phyloP scores from a whole-genome alignment of 2,888 invertebrate genomes.

The Archaeoteleia sp. region DNA sequence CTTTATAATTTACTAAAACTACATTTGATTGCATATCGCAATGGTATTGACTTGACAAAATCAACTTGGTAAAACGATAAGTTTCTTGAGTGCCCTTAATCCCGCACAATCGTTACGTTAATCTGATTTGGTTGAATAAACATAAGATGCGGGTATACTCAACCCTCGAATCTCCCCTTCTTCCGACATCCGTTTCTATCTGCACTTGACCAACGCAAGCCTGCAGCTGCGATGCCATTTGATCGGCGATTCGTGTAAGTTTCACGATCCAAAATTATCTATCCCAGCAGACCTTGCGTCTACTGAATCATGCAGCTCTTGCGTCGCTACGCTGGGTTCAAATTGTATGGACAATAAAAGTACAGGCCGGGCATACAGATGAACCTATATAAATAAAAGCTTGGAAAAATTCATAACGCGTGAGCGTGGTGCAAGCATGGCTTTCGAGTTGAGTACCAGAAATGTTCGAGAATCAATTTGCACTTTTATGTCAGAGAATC shows the following conservation, averaged over 20 bases:
- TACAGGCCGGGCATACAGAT: constrained; percentile 42
- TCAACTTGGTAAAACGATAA: no score
- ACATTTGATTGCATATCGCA: no score
- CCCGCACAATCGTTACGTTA: no score
- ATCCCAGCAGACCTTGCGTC: constrained; percentile 20
- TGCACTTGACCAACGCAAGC: constrained; percentile 10
- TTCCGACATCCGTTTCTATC: neutral
- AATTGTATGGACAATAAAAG: constrained; percentile 51
- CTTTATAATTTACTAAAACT: no score
- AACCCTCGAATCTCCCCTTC: no score
- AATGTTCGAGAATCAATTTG: constrained; percentile 44
- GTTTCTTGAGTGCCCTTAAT: no score
- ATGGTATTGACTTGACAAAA: no score
- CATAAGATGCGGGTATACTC: no score
- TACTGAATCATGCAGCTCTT: constrained; percentile 45
- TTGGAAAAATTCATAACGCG: constrained; percentile 45
- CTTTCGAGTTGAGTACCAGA: constrained; percentile 19
- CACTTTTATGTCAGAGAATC: constrained; percentile 26
- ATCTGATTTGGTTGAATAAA: no score
- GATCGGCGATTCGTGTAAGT: constrained; percentile 39
- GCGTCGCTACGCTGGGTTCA: constrained; percentile 14
- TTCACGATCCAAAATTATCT: constrained; percentile 42
- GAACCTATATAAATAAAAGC: constrained; percentile 28
- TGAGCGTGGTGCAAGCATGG: neutral
- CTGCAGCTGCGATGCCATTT: constrained; percentile 12